Percentiles rank a stretch among this genome's conserved stretches.
Conservation (phyloP, 2,888 invertebrate species). For the Alviniconcha strummeri region DNA sequence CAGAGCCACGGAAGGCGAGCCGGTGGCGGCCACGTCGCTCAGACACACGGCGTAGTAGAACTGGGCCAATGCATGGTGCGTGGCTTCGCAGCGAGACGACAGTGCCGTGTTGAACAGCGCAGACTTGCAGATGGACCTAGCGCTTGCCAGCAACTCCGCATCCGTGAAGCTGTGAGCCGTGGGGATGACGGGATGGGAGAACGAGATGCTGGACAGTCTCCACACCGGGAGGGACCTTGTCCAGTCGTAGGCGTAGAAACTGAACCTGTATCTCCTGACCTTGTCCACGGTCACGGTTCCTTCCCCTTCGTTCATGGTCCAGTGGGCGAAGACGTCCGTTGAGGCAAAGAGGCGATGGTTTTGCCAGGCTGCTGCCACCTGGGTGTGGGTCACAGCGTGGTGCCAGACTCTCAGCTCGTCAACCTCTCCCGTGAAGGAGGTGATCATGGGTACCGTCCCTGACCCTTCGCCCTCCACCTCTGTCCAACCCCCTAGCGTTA, state of each 20-base stretch:
- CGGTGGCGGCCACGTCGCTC: conserved; percentile 44
- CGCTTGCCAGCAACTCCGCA: conserved; percentile 20
- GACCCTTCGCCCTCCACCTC: background rate
- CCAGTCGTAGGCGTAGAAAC: conserved; percentile 37
- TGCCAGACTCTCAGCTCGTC: conserved; percentile 52
- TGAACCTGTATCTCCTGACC: conserved; percentile 33
- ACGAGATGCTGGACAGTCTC: conserved; percentile 38
- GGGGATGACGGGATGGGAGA: conserved; percentile 25
- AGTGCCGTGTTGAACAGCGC: conserved; percentile 34
- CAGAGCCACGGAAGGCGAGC: conserved; percentile 35
- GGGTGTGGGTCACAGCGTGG: conserved; percentile 37
- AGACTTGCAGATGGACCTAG: conserved; percentile 34
- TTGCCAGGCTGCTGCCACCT: conserved; percentile 34
- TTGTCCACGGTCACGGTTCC: conserved; percentile 37
- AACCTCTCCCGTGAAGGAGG: conserved; percentile 40
- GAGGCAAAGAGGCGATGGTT: conserved; percentile 5
- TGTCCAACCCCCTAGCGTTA: conserved; percentile 38
- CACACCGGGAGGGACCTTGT: conserved; percentile 33
- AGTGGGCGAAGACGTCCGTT: conserved; percentile 35
- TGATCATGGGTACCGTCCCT: background rate
- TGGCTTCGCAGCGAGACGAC: conserved; percentile 17
- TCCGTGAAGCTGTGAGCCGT: conserved; percentile 34
- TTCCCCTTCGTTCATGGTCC: conserved; percentile 50
- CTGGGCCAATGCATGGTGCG: conserved; percentile 27
- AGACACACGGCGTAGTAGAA: conserved; percentile 48